A percentile compares a stretch with the other conserved stretches of the same genome.
Conservation (phyloP, 1,140 invertebrate genomes). For the Saccostrea glomerata region DNA sequence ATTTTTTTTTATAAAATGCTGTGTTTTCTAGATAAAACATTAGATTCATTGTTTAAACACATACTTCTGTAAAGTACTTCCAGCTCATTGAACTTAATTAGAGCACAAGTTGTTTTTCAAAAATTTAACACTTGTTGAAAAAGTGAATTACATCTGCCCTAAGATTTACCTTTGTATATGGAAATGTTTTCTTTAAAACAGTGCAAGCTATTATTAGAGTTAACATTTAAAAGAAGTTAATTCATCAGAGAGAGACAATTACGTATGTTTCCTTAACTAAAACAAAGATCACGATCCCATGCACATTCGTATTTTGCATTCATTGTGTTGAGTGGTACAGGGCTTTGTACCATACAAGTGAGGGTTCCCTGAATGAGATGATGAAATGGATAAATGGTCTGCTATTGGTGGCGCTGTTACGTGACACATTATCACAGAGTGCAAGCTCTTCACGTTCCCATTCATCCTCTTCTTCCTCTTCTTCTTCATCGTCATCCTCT, state of each 20-base stretch:
- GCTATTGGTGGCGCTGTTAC: background rate
- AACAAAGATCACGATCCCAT: background rate
- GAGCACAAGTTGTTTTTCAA: background rate
- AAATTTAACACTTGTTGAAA: conserved; percentile 17
- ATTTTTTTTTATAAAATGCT: too few species aligned
- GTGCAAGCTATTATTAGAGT: conserved; percentile 11
- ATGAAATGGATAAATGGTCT: conserved; percentile 12
- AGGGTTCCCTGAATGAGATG: background rate
- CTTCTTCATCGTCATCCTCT: background rate
- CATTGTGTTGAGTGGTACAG: background rate
- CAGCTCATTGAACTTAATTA: background rate
- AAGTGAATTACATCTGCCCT: background rate
- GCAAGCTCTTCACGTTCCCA: background rate
- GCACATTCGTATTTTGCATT: background rate
- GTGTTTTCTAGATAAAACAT: too few species aligned
- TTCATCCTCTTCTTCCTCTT: background rate
- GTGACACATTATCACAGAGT: background rate
- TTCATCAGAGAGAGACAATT: conserved; percentile 31
- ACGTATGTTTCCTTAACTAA: conserved; percentile 2
- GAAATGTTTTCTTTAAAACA: background rate
- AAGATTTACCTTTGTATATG: background rate
- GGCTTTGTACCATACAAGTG: background rate
- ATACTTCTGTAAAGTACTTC: background rate
- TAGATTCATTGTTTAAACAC: too few species aligned
- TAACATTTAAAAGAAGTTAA: conserved; percentile 13